Evolutionary conservation across 2,888 invertebrate genomes (phyloP), one percentile per base, ranked within the genome.

Genomic region (Megaustenia siamemsis): DNA sequence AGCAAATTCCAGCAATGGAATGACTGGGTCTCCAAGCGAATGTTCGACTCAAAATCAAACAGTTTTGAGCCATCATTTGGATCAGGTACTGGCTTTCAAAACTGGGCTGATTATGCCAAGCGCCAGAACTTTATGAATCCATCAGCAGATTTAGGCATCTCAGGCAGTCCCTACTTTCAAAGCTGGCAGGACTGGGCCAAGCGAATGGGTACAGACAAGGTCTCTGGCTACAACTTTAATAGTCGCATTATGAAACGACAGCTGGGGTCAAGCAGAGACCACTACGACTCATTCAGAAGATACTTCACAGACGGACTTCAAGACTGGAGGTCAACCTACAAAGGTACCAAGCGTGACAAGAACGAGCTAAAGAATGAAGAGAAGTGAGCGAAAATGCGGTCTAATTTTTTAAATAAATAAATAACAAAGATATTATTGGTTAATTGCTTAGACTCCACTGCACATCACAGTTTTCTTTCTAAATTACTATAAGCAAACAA

Each of bases 301-400:
- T 86, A 83, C 82, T 88, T 87, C 69, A 86, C 86, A 35, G 83
- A 87, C 82, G 88, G 86, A 18, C 84, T 88, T 12, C 88, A 88
- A 60, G 88, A 88, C 82, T 88, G 88, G 88, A 84, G 83, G 56
- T 78, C 77, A 60, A 86, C 88, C 18, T 87, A 76, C 66, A 82
- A 81, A 38, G 86, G 86, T 32, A 49, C 73, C 21, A 86, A 86
- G 79, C 68, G 83, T 18, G 38, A 43, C 35, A 73, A 73, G 21
- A 73, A 15, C 18, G 38, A 56, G n/a, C 53, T 49, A 43, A 80
- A 80, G 40, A 2, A 45, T 0, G 53, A 38, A 6, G n/a, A 38
- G 43, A 8, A 80, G n/a, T 69, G 40, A 78, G 21, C 6, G 32
- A 66, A 45, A 76, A 49, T 8, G 21, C 32, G 18, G 6, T 18